Conservation (phyloP, 2,888 invertebrate genomes). For the Ornithoptera priamus region DNA sequence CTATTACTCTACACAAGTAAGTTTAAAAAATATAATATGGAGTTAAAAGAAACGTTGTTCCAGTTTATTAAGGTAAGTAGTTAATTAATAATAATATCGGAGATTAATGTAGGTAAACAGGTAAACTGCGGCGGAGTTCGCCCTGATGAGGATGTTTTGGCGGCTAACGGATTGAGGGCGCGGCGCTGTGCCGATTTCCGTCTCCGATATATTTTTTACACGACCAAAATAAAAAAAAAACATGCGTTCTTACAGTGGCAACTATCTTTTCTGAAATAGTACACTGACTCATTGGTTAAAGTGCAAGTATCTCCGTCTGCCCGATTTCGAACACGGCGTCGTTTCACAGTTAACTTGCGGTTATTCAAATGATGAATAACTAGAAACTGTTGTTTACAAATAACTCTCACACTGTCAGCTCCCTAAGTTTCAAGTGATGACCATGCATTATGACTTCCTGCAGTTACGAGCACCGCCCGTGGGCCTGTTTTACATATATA, state of each 20-base stretch:
- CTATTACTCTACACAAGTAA: too few relatives aligned
- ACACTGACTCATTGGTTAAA: constrained; percentile 2
- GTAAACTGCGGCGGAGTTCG: neutral
- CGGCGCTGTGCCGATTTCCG: constrained; percentile 22
- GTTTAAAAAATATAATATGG: too few relatives aligned
- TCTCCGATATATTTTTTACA: constrained; percentile 19
- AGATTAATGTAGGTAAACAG: neutral
- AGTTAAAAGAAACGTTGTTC: too few relatives aligned
- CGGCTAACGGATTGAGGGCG: constrained; percentile 19
- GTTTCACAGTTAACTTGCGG: neutral
- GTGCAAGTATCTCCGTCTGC: neutral
- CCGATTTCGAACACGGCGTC: neutral
- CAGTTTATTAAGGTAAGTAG: too few relatives aligned
- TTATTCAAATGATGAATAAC: too few relatives aligned
- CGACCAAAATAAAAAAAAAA: constrained; percentile 17
- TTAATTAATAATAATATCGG: too few relatives aligned
- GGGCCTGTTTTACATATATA: too few relatives aligned
- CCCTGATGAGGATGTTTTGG: constrained; percentile 20
- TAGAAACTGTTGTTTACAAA: too few relatives aligned
- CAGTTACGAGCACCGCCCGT: too few relatives aligned
- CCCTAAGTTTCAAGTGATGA: too few relatives aligned
- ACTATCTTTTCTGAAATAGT: constrained; percentile 13
- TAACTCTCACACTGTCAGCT: too few relatives aligned
- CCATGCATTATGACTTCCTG: too few relatives aligned
- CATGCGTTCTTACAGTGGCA: constrained; percentile 15